phyloP scores from a whole-genome alignment of 2,113 vertebrate species.

The Ageneiosus marmoratus region DNA sequence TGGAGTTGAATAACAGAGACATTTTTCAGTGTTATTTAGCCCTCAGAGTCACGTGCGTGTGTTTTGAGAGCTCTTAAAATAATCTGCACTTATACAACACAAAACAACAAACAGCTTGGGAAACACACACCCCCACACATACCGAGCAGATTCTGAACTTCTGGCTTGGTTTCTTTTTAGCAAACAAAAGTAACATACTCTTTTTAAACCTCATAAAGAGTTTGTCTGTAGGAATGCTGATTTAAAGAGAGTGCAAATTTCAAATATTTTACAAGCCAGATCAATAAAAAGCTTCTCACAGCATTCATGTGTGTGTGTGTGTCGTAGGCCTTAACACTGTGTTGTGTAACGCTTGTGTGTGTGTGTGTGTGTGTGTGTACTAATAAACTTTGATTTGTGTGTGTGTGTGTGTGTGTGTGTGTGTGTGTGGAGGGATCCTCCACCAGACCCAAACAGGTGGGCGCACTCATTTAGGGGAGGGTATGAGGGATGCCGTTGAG shows the following conservation, averaged over 20 bases:
- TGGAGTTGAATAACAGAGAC: slow-evolving; percentile 20
- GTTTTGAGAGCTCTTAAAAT: slow-evolving; percentile 50
- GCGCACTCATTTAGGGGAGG: slow-evolving; percentile 58
- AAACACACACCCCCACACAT: slow-evolving; percentile 36
- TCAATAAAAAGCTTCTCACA: neutral
- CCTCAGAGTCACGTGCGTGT: slow-evolving; percentile 35
- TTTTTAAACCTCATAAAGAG: slow-evolving; percentile 18
- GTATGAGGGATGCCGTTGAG: slow-evolving; percentile 74
- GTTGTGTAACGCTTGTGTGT: slow-evolving; percentile 17
- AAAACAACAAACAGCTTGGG: slow-evolving; percentile 46
- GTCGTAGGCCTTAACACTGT: slow-evolving; percentile 13
- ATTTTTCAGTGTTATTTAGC: slow-evolving; percentile 11
- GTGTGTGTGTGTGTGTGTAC: slow-evolving; percentile 37
- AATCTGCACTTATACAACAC: slow-evolving; percentile 38
- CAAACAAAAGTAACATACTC: slow-evolving; percentile 12
- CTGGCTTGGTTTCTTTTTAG: slow-evolving; percentile 26
- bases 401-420: slow-evolving; percentile 33
- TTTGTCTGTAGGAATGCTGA: neutral
- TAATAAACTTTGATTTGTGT: slow-evolving; percentile 14
- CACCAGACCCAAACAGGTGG: slow-evolving; percentile 66
- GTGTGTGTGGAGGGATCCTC: slow-evolving; percentile 66
- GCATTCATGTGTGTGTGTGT: slow-evolving; percentile 11
- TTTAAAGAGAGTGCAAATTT: neutral
- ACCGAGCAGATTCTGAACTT: slow-evolving; percentile 9
- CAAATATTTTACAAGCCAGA: neutral